A percentile compares a stretch with the other conserved stretches of the same genome.
Evolutionary conservation across 2,113 vertebrate species (phyloP).

Genomic region (Labeo rohita): DNA sequence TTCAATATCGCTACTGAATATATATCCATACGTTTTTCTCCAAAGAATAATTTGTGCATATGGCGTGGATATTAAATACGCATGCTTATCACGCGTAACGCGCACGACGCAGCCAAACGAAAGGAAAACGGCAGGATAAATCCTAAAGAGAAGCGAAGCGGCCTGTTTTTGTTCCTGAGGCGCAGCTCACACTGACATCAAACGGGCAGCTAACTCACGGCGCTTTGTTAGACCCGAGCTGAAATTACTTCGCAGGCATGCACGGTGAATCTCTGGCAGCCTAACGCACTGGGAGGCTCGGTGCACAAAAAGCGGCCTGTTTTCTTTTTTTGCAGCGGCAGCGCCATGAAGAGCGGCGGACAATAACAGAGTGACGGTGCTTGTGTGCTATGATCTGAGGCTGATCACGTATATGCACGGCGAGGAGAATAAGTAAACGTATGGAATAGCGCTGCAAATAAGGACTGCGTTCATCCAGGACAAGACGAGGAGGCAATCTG

Average conservation of each 20-base stretch:
- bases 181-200: conserved; percentile 50
- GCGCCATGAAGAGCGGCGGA: conserved; percentile 73
- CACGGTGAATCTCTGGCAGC: neutral
- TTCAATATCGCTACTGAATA: conserved; percentile 50
- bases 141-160: conserved; percentile 64
- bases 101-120: neutral
- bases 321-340: conserved; percentile 65
- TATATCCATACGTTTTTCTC: conserved; percentile 17
- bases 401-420: conserved; percentile 2
- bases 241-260: neutral
- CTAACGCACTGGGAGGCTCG: conserved; percentile 28
- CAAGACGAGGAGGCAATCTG: conserved; percentile 27
- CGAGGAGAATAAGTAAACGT: neutral
- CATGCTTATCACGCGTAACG: conserved; percentile 1
- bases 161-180: conserved; percentile 74
- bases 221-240: neutral
- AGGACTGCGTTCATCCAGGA: conserved; percentile 9
- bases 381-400: conserved; percentile 44
- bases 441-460: neutral
- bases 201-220: neutral
- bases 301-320: conserved; percentile 70
- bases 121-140: conserved; percentile 57
- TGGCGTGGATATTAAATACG: neutral
- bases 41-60: conserved; percentile 23
- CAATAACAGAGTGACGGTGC: conserved; percentile 75